These are phyloP conservation scores for Urophycis tenuis DNA, from an alignment of 2,797 vertebrate genomes.

Conservation along the genomic window DNA sequence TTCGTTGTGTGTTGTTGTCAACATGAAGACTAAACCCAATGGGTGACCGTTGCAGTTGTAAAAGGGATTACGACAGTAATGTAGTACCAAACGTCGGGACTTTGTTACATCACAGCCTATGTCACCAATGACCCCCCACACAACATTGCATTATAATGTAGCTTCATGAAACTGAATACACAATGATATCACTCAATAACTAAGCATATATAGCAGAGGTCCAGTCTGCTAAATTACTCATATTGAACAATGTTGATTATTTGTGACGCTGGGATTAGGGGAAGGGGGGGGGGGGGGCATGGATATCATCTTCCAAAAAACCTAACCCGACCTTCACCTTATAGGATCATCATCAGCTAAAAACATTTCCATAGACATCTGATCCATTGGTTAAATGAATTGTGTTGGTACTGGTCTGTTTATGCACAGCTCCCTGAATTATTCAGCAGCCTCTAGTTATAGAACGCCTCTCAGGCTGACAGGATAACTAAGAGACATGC, in stretches of 20 bases:
- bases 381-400: not conserved
- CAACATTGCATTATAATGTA: not conserved
- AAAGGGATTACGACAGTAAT: not conserved
- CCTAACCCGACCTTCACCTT: not conserved
- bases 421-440: not conserved
- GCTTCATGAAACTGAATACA: not conserved
- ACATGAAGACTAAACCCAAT: not conserved
- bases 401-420: not conserved
- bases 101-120: too few relatives aligned
- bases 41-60: not conserved
- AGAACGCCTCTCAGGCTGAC: not conserved
- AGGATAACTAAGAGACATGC: not conserved
- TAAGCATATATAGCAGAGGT: not conserved
- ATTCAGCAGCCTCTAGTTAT: not conserved
- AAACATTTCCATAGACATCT: conserved; percentile 1
- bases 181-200: too few relatives aligned
- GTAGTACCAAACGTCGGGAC: too few relatives aligned
- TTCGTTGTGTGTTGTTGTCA: conserved; percentile 1
- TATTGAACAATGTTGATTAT: not conserved
- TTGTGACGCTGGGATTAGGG: not conserved
- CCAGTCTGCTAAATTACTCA: not conserved
- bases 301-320: not conserved
- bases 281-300: too few relatives aligned
- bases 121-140: not conserved
- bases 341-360: not conserved